Evolutionary conservation across 1,140 invertebrate species (phyloP).

Genomic region (Arion vulgaris): DNA sequence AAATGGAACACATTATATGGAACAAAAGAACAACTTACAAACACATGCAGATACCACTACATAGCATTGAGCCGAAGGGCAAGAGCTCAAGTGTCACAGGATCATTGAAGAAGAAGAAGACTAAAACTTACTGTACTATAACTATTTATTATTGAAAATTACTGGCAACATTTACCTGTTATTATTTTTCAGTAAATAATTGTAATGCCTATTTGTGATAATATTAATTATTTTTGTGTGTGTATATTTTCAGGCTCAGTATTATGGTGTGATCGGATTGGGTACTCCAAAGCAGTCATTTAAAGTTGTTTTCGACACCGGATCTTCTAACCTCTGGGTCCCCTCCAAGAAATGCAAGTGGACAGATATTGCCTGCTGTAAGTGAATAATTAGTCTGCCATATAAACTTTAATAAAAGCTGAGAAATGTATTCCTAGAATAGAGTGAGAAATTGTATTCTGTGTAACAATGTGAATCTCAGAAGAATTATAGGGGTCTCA

Average conservation of each 20-base stretch:
- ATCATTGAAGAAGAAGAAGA: no score
- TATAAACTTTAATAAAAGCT: not conserved
- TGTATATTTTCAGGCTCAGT: conserved; percentile 84
- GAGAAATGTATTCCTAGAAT: not conserved
- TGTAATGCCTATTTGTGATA: no score
- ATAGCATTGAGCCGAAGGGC: no score
- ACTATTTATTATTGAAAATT: no score
- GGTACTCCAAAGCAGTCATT: conserved; percentile 94
- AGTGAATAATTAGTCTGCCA: conserved; percentile 75
- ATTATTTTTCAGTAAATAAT: no score
- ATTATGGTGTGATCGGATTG: conserved; percentile 94
- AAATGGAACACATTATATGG: no score
- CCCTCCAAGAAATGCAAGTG: conserved; percentile 89
- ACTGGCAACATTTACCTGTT: no score
- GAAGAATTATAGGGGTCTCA: not conserved
- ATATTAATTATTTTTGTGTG: not conserved
- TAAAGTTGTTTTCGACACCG: conserved; percentile 96
- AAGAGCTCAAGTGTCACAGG: no score
- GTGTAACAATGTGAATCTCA: not conserved
- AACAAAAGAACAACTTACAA: no score
- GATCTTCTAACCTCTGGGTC: conserved; percentile 98
- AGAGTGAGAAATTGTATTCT: not conserved
- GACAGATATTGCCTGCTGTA: conserved; percentile 95
- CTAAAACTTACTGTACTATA: no score
- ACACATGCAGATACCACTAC: no score